Evolutionary conservation across 2,888 invertebrate species (phyloP).

Genomic region (Cantharis lateralis): DNA sequence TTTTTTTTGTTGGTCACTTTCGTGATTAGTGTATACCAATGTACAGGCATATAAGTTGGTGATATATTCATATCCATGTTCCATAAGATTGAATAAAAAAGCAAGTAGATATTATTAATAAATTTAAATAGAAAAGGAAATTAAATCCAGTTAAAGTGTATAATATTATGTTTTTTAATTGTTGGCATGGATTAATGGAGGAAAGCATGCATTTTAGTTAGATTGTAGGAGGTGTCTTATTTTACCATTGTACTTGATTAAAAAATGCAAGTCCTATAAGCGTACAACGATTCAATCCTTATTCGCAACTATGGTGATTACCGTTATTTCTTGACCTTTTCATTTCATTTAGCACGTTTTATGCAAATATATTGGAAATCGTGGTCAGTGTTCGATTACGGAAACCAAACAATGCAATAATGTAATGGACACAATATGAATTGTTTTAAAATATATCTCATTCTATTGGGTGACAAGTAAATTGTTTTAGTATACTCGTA

Average conservation of each 20-base stretch:
- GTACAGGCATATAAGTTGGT: neutral
- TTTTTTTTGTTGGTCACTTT: neutral
- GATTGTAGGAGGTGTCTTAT: neutral
- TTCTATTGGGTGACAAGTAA: neutral
- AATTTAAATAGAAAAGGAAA: neutral
- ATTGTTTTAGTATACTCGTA: neutral
- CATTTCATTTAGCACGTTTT: conserved; percentile 46
- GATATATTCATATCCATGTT: no score
- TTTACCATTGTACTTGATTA: neutral
- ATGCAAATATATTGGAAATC: conserved; percentile 39
- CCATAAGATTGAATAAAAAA: no score
- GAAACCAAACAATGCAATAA: conserved; percentile 28
- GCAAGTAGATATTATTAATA: neutral
- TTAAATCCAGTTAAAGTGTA: neutral
- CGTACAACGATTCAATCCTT: conserved; percentile 51
- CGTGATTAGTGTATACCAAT: neutral
- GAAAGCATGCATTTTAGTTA: neutral
- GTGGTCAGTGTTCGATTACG: conserved; percentile 34
- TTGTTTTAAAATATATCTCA: conserved; percentile 17
- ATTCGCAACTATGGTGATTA: conserved; percentile 43
- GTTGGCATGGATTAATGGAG: neutral
- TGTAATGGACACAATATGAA: conserved; percentile 23
- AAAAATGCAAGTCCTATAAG: conserved; percentile 42
- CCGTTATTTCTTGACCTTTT: conserved; percentile 46
- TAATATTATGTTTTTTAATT: neutral